phyloP scores from a whole-genome alignment of 2,113 vertebrate genomes.

The Pimephales promelas region DNA sequence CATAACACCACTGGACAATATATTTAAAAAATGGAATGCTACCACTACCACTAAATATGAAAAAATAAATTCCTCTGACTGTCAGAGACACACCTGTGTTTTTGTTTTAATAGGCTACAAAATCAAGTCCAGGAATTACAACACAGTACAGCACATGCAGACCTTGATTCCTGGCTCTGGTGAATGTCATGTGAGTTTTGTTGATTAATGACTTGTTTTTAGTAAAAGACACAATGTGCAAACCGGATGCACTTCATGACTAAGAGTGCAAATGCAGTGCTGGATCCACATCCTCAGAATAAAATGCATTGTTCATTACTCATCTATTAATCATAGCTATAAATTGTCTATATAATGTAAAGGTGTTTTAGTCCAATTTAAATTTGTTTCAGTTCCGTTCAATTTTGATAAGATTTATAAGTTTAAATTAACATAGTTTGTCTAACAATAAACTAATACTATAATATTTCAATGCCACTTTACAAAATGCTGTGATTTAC shows the following conservation, averaged over 20 bases:
- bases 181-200: constrained; percentile 55
- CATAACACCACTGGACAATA: too few species aligned
- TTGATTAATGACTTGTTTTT: constrained; percentile 68
- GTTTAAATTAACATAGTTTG: neutral
- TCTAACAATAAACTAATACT: neutral
- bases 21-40: too few species aligned
- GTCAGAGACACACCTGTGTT: neutral
- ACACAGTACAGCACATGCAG: neutral
- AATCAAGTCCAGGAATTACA: neutral
- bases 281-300: constrained; percentile 43
- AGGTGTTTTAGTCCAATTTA: neutral
- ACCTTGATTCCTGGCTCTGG: constrained; percentile 52
- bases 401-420: neutral
- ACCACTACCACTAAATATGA: neutral
- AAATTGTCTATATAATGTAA: neutral
- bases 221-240: constrained; percentile 39
- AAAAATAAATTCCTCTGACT: neutral
- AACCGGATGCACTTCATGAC: constrained; percentile 52
- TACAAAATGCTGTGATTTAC: neutral
- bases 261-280: constrained; percentile 59
- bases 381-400: neutral
- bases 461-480: neutral
- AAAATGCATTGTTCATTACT: neutral
- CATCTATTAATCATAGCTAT: neutral
- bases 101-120: too few species aligned